Evolutionary conservation across 2,113 vertebrate species (phyloP).

Genomic region (Rhynchomys soricoides): DNA sequence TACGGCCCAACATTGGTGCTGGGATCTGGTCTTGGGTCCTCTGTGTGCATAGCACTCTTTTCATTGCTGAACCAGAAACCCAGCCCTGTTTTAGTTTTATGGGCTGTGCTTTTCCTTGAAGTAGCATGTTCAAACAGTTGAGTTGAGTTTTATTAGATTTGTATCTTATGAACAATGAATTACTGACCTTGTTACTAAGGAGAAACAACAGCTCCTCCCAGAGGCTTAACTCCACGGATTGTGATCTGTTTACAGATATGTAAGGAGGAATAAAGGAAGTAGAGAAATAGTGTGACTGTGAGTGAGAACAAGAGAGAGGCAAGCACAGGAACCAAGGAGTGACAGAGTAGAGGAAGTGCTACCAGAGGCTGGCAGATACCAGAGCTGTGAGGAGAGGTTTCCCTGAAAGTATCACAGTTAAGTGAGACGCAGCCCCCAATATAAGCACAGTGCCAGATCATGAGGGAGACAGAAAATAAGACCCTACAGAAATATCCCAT

Average conservation of each 20-base stretch:
- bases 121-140: constrained; percentile 26
- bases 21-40: background rate
- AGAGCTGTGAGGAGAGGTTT: background rate
- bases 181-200: background rate
- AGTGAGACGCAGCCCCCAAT: background rate
- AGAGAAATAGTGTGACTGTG: background rate
- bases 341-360: background rate
- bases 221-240: background rate
- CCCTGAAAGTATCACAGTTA: background rate
- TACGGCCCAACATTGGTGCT: too few relatives aligned
- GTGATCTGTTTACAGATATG: background rate
- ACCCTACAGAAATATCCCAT: background rate
- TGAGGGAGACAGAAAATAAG: background rate
- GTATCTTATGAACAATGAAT: background rate
- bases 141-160: constrained; percentile 4
- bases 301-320: background rate
- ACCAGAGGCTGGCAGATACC: background rate
- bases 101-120: background rate
- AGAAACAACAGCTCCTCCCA: background rate
- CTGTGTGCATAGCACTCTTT: background rate
- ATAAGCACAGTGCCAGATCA: background rate
- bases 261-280: background rate
- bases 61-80: background rate
- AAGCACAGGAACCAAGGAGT: background rate
- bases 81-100: background rate